phyloP scores from a whole-genome alignment of 2,888 invertebrate genomes.

The Stictocephala bisonia region DNA sequence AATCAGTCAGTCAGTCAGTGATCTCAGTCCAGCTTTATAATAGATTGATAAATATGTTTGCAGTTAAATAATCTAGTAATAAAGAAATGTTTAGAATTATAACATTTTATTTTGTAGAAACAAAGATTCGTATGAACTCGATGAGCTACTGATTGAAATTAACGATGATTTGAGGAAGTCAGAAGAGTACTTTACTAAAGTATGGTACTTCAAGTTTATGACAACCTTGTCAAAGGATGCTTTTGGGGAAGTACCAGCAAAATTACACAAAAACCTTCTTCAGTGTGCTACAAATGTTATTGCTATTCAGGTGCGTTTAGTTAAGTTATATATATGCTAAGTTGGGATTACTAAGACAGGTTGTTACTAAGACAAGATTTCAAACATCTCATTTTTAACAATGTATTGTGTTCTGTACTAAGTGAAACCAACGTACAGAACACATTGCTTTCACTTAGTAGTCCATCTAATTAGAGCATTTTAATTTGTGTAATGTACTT shows the following conservation, averaged over 20 bases:
- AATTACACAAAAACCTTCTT: background rate
- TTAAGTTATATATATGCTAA: too few species aligned
- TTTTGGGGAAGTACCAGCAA: conserved; percentile 11
- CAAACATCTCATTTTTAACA: too few species aligned
- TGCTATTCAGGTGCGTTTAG: conserved; percentile 37
- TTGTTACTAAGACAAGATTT: too few species aligned
- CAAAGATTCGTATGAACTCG: conserved; percentile 4
- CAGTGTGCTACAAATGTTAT: conserved; percentile 32
- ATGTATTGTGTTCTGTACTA: too few species aligned
- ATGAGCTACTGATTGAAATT: background rate
- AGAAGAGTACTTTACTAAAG: conserved; percentile 30
- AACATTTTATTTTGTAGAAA: background rate
- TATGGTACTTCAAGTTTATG: conserved; percentile 43
- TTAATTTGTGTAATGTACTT: too few species aligned
- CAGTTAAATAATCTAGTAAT: background rate
- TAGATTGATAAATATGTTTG: too few species aligned
- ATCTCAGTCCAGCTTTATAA: too few species aligned
- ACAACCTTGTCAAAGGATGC: conserved; percentile 4
- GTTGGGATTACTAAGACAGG: too few species aligned
- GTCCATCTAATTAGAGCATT: too few species aligned
- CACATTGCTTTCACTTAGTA: too few species aligned
- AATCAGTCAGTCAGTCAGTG: too few species aligned
- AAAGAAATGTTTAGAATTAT: background rate
- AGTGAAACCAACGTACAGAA: too few species aligned
- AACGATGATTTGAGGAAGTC: conserved; percentile 25